These are phyloP conservation scores for Oscheius onirici DNA, from an alignment of 2,888 invertebrate genomes.

Conservation along the genomic window DNA sequence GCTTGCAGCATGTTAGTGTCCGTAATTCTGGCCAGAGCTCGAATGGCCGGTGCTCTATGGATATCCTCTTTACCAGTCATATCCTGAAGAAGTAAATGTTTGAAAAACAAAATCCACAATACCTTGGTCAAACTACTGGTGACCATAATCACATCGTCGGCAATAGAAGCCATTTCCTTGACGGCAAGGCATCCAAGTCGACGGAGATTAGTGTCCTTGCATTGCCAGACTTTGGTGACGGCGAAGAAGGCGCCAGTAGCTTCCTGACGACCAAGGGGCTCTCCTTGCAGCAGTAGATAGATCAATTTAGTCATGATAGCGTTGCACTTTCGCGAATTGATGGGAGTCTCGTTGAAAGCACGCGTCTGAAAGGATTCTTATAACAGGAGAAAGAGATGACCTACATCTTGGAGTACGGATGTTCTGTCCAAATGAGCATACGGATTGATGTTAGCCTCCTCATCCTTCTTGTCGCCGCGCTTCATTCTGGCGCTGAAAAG, in stretches of 20 bases:
- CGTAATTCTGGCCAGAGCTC: conserved; percentile 95
- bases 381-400: conserved; percentile 27
- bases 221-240: conserved; percentile 98
- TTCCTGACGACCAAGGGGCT: conserved; percentile 87
- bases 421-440: conserved; percentile 95
- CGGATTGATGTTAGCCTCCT: conserved; percentile 80
- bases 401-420: conserved; percentile 88
- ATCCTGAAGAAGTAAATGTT: conserved; percentile 40
- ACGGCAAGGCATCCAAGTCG: conserved; percentile 92
- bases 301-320: conserved; percentile 94
- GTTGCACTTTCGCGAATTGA: conserved; percentile 95
- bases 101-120: conserved; percentile 76
- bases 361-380: conserved; percentile 77
- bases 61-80: conserved; percentile 81
- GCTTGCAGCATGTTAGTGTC: conserved; percentile 81
- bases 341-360: conserved; percentile 95
- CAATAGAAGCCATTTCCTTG: conserved; percentile 88
- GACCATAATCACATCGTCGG: conserved; percentile 99
- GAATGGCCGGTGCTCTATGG: conserved; percentile 92
- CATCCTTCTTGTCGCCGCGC: conserved; percentile 71
- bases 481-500: conserved; percentile 54
- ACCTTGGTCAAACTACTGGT: conserved; percentile 76
- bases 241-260: conserved; percentile 99
- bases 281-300: conserved; percentile 89
- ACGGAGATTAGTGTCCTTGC: conserved; percentile 89